Evolutionary conservation across 2,113 vertebrate genomes (phyloP), one percentile per base, ranked within the genome.

Genomic region (Hippocampus guttulatus): DNA sequence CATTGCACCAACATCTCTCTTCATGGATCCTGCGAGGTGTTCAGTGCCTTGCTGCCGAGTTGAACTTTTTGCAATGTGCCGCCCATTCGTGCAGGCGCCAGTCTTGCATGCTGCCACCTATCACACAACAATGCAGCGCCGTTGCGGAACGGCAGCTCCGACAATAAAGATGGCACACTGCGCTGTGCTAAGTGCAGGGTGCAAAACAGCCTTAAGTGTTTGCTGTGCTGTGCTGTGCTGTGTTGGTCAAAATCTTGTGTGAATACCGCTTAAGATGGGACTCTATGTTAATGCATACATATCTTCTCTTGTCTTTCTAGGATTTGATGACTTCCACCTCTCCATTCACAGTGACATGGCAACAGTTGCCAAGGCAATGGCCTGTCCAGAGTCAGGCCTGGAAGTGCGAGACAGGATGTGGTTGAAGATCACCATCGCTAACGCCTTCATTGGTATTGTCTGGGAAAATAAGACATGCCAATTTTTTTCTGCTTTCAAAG

Each of bases 291-390:
- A 51, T 5, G 5, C 7, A 41, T 21, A 18, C 20, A 11, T 80
- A 1, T 71, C 38, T 5, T 83, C 45, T 82, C 18, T 58, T 6
- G 61, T 33, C 73, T 68, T 73, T 45, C 25, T 90, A 99, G 97
- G 97, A 75, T 96, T 98, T 80, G 97, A 99, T 74, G 97, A 99
- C 90, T 98, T 98, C 91, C 96, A 99, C 90, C 93, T 99, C 84
- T 99, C 97, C 87, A 95, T 98, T 89, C 96, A 98, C 93, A 98
- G 94, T 4, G 97, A 99, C 87, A 98, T 99, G 95, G 95, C 95
- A 30, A 96, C 95, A 6, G 94, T 99, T 25, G 97, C 97, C 67
- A 99, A 98, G 91, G 97, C 97, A 55, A 99, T 99, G 97, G 96
- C 96, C 75, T 98, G 95, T 62, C 94, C 95, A 38, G 97, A 98